Evolutionary conservation across 2,888 invertebrate species (phyloP).

Genomic region (Oligia strigilis): DNA sequence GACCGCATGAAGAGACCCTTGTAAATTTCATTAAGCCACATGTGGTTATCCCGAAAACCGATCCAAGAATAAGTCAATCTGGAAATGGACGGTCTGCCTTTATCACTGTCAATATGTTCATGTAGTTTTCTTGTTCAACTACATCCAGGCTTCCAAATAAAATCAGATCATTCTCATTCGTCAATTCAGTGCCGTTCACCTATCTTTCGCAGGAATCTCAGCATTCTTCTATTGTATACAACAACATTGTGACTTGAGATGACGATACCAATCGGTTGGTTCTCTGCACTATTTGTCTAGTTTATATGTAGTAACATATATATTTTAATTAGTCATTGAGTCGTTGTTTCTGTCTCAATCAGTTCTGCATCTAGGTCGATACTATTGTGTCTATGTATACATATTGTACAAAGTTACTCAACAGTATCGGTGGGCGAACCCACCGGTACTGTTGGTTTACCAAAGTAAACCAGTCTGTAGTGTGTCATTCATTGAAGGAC

Average conservation of each 20-base stretch:
- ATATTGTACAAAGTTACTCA: constrained; percentile 38
- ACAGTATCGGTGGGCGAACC: constrained; percentile 16
- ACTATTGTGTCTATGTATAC: constrained; percentile 36
- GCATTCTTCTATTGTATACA: not conserved
- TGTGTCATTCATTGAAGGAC: constrained; percentile 56
- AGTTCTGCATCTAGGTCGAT: constrained; percentile 45
- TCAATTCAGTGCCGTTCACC: not conserved
- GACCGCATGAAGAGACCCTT: not conserved
- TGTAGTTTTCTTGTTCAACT: not conserved
- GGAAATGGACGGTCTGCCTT: not conserved
- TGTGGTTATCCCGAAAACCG: not conserved
- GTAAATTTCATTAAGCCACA: not conserved
- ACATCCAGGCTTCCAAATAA: not conserved
- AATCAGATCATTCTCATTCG: not conserved
- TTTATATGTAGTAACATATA: not conserved
- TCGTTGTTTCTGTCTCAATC: constrained; percentile 43
- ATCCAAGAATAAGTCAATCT: not conserved
- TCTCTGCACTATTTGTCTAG: not conserved
- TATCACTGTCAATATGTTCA: not conserved
- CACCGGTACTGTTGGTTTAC: too few species aligned
- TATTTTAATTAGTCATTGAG: constrained; percentile 27
- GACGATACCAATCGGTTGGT: not conserved
- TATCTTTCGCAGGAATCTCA: not conserved
- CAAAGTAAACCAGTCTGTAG: constrained; percentile 35
- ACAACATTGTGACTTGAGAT: not conserved